phyloP scores from a whole-genome alignment of 2,113 vertebrate species.

The Caranx melampygus region DNA sequence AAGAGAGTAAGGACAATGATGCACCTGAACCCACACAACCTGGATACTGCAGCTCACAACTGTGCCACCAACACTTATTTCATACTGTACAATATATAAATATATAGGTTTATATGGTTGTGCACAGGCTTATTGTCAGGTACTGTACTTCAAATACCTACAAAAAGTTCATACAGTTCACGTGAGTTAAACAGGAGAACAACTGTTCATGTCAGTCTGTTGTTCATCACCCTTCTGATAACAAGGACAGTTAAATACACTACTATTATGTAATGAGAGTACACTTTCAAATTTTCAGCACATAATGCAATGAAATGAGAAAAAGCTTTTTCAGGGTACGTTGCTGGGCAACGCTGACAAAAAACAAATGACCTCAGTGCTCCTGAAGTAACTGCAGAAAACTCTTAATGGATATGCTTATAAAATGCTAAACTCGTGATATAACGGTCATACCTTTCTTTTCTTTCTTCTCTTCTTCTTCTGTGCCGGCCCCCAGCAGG shows the following conservation, averaged over 20 bases:
- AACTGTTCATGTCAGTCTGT: slow-evolving; percentile 22
- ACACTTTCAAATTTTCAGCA: slow-evolving; percentile 30
- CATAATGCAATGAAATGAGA: slow-evolving; percentile 40
- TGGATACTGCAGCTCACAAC: slow-evolving; percentile 66
- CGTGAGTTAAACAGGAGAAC: slow-evolving; percentile 18
- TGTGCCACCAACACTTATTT: slow-evolving; percentile 51
- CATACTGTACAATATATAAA: slow-evolving; percentile 4
- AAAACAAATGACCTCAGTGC: slow-evolving; percentile 19
- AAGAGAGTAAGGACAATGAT: slow-evolving; percentile 86
- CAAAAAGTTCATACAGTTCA: slow-evolving; percentile 15
- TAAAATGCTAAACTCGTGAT: neutral
- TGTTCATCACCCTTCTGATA: slow-evolving; percentile 25
- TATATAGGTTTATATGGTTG: slow-evolving; percentile 19
- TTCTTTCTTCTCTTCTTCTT: slow-evolving; percentile 98
- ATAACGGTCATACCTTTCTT: slow-evolving; percentile 91
- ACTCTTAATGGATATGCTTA: neutral
- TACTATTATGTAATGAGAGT: slow-evolving; percentile 29
- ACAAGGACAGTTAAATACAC: slow-evolving; percentile 34
- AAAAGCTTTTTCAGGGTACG: slow-evolving; percentile 30
- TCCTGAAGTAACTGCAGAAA: slow-evolving; percentile 16
- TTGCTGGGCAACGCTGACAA: slow-evolving; percentile 48
- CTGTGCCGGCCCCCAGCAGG: slow-evolving; percentile 91
- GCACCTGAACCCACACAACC: slow-evolving; percentile 64
- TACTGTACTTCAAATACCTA: slow-evolving; percentile 24
- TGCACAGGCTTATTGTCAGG: slow-evolving; percentile 15